phyloP scores from a whole-genome alignment of 2,113 vertebrate genomes.

The Paramisgurnus dabryanus region DNA sequence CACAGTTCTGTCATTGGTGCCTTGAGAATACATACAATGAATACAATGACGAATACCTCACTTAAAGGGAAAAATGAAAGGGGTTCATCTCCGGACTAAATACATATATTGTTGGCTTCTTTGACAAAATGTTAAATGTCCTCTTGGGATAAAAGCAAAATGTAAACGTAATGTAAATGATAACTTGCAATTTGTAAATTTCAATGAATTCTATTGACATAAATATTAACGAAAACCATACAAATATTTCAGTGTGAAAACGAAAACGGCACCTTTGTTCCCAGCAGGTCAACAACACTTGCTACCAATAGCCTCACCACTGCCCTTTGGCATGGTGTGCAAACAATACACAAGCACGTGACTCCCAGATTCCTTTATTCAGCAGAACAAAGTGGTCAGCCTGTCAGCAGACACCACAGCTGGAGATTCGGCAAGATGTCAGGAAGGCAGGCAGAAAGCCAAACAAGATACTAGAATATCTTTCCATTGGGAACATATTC shows the following conservation, averaged over 20 bases:
- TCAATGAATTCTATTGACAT: background rate
- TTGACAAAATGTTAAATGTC: too few relatives aligned
- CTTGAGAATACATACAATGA: conserved; percentile 53
- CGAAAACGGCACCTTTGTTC: background rate
- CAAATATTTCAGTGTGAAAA: background rate
- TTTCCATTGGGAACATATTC: conserved; percentile 1
- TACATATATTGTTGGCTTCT: too few relatives aligned
- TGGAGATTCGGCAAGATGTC: conserved; percentile 8
- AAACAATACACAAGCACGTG: background rate
- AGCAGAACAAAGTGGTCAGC: conserved; percentile 2
- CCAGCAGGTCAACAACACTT: conserved; percentile 1
- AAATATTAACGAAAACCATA: too few relatives aligned
- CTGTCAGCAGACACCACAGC: conserved; percentile 24
- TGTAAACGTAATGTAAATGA: too few relatives aligned
- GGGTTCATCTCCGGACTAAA: too few relatives aligned
- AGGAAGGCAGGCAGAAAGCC: conserved; percentile 3
- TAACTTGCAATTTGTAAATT: too few relatives aligned
- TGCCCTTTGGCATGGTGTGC: conserved; percentile 14
- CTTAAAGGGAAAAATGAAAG: background rate
- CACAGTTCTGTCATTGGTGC: conserved; percentile 66
- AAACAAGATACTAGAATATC: conserved; percentile 18
- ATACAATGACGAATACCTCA: background rate
- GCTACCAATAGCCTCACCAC: conserved; percentile 9
- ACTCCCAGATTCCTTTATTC: background rate
- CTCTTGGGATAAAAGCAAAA: too few relatives aligned